Evolutionary conservation across 2,113 vertebrate genomes (phyloP).

Genomic region (Pelusios castaneus): DNA sequence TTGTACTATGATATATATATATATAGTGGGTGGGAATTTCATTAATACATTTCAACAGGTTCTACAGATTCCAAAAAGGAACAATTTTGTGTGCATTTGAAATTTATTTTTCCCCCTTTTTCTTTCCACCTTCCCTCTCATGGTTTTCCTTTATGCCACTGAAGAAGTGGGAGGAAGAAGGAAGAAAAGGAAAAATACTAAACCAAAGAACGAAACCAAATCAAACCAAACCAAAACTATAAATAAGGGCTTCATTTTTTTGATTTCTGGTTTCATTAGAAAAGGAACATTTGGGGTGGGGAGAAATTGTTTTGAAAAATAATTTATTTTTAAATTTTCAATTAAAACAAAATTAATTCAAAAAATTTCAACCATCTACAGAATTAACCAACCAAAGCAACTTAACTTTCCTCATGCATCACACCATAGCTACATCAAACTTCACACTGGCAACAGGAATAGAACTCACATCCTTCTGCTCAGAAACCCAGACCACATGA

Average conservation of each 20-base stretch:
- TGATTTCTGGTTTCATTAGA: neutral
- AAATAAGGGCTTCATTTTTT: neutral
- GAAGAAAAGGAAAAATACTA: neutral
- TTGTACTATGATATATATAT: neutral
- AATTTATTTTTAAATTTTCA: neutral
- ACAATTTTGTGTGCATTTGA: neutral
- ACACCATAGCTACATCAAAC: neutral
- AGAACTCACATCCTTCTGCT: neutral
- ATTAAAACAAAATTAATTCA: neutral
- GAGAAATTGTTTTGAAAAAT: neutral
- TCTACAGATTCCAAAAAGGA: neutral
- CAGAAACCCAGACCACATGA: neutral
- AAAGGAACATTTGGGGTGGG: neutral
- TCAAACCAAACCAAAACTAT: neutral
- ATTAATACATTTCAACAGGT: neutral
- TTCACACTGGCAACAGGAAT: fast-evolving
- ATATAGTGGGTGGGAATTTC: neutral
- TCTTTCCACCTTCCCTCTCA: neutral
- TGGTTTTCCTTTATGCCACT: neutral
- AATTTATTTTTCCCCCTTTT: no score
- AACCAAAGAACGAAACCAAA: neutral
- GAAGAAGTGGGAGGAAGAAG: neutral
- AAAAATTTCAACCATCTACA: no score
- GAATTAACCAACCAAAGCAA: neutral
- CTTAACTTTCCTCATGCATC: neutral